A percentile compares a stretch with the other conserved stretches of the same genome.
Conservation (phyloP, 37 sponge, comb jelly and placozoan genomes). For the Spongilla lacustris region DNA sequence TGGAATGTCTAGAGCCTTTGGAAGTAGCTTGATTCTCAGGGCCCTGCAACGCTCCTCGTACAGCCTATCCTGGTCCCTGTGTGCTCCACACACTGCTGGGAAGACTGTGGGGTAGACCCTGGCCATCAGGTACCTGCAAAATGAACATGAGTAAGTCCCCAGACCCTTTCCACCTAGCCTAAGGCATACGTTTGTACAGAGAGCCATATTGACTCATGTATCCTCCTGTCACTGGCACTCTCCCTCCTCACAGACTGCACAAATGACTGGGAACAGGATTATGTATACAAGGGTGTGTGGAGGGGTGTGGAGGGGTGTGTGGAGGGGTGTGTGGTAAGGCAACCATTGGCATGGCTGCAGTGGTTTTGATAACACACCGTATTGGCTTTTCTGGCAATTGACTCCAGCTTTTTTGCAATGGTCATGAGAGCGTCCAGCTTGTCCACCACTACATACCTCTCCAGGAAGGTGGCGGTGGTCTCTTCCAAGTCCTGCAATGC, state of each 20-base stretch:
- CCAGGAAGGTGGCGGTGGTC: conserved; percentile 19
- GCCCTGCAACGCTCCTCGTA: conserved; percentile 24
- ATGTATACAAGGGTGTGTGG: background rate
- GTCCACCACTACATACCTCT: conserved; percentile 53
- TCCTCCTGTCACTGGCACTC: conserved; percentile 35
- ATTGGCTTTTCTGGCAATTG: conserved; percentile 26
- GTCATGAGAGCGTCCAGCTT: conserved; percentile 26
- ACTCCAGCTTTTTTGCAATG: conserved; percentile 37
- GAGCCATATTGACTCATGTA: conserved; percentile 42
- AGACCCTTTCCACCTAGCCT: background rate
- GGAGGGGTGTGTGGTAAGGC: conserved; percentile 16
- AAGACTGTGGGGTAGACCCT: conserved; percentile 56
- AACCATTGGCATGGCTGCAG: conserved; percentile 12
- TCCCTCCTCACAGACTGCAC: conserved; percentile 30
- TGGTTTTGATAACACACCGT: conserved; percentile 14
- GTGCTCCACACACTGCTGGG: conserved; percentile 37
- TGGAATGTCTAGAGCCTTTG: conserved; percentile 31
- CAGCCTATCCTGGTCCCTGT: conserved; percentile 20
- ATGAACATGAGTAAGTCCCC: background rate
- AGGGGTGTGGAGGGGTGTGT: background rate
- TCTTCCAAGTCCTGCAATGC: conserved; percentile 8
- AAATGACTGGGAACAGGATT: conserved; percentile 23
- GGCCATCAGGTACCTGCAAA: conserved; percentile 45
- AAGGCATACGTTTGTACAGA: conserved; percentile 43
- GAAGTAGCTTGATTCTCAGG: conserved; percentile 26